Percentiles rank a stretch among this genome's conserved stretches.
These are phyloP conservation scores for Drosophila ananassae DNA, from an alignment of 1,140 invertebrate genomes.

Conservation along the genomic window DNA sequence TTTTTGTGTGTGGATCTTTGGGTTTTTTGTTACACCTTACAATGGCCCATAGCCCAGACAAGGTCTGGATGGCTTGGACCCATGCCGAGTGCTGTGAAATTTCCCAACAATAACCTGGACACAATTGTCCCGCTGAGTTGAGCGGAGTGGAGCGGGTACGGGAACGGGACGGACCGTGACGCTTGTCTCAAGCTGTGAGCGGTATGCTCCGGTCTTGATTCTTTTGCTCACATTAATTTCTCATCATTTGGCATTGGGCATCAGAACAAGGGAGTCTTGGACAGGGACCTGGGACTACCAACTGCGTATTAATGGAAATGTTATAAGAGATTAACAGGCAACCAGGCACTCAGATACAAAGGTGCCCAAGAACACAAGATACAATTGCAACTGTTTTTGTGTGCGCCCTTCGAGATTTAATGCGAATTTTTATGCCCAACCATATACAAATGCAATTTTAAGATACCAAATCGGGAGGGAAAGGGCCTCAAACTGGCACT, in stretches of 20 bases:
- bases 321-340: constrained; percentile 76
- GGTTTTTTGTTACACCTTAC: constrained; percentile 81
- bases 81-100: constrained; percentile 77
- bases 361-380: constrained; percentile 29
- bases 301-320: constrained; percentile 80
- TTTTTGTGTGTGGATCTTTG: constrained; percentile 66
- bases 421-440: constrained; percentile 71
- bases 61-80: constrained; percentile 31
- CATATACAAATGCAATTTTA: constrained; percentile 64
- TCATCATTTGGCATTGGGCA: constrained; percentile 69
- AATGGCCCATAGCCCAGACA: constrained; percentile 32
- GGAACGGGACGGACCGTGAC: constrained; percentile 55
- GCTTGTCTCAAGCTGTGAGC: constrained; percentile 60
- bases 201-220: constrained; percentile 36
- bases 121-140: constrained; percentile 76
- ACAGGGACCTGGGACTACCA: constrained; percentile 45
- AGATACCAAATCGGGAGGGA: constrained; percentile 12
- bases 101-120: constrained; percentile 69
- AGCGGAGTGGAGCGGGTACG: background rate
- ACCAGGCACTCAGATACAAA: constrained; percentile 11
- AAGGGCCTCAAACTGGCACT: background rate
- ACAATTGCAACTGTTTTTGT: constrained; percentile 77
- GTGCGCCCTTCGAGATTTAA: constrained; percentile 46
- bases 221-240: constrained; percentile 77
- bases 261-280: constrained; percentile 6